These are phyloP conservation scores for Augochlora pura DNA, from an alignment of 1,140 invertebrate species.

Conservation along the genomic window DNA sequence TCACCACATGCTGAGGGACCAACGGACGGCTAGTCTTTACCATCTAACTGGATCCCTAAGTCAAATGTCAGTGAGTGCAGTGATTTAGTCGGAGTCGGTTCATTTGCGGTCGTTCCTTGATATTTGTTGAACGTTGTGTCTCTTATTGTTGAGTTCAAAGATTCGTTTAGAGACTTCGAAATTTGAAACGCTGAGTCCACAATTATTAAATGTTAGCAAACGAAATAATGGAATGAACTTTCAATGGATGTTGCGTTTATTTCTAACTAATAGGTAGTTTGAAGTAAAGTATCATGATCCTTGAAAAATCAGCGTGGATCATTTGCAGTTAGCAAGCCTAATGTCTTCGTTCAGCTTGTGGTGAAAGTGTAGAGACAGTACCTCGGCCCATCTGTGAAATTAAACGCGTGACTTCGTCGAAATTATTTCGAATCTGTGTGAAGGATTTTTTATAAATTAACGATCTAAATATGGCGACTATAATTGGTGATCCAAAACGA, in stretches of 20 bases:
- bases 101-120: neutral
- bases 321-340: no score
- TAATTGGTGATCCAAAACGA: constrained; percentile 69
- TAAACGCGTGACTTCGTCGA: constrained; percentile 8
- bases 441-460: neutral
- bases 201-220: no score
- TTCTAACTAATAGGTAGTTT: no score
- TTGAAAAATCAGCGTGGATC: no score
- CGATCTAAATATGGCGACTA: constrained; percentile 64
- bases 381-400: constrained; percentile 4
- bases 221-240: no score
- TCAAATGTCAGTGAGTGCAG: constrained; percentile 43
- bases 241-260: no score
- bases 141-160: no score
- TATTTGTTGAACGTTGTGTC: neutral
- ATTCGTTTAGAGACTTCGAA: no score
- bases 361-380: neutral
- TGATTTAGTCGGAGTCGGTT: constrained; percentile 46
- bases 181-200: no score
- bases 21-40: constrained; percentile 59
- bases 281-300: no score
- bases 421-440: neutral
- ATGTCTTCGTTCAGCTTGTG: no score
- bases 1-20: constrained; percentile 70
- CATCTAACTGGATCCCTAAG: neutral